phyloP scores from a whole-genome alignment of 2,797 vertebrate species.

The Lates japonicus region DNA sequence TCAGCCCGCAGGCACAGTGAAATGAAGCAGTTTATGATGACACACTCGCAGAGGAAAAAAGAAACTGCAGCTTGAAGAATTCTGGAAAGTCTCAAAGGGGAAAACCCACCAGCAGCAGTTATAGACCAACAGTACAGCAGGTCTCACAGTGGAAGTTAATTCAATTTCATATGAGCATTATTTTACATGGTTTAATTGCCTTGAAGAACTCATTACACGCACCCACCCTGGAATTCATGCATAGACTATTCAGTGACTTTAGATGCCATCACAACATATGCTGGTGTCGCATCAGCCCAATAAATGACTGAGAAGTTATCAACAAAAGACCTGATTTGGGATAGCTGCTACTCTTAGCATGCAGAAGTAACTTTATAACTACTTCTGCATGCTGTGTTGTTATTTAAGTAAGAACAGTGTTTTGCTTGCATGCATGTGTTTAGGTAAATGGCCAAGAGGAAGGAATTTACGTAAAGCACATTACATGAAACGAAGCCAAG shows the following conservation, averaged over 20 bases:
- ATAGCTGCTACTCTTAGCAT: background rate
- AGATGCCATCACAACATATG: background rate
- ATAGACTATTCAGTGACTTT: background rate
- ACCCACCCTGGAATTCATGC: background rate
- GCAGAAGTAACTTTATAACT: constrained; percentile 1
- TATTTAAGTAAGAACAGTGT: background rate
- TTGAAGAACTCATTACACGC: background rate
- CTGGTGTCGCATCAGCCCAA: background rate
- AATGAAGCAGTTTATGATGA: constrained; percentile 20
- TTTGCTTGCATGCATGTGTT: background rate
- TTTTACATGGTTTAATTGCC: background rate
- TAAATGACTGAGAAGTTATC: background rate
- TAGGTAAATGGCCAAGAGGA: background rate
- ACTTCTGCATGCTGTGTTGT: background rate
- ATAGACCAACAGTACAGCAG: background rate
- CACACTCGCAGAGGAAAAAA: background rate
- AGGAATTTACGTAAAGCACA: background rate
- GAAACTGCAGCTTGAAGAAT: constrained; percentile 19
- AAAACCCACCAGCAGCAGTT: constrained; percentile 29
- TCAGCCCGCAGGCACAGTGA: constrained; percentile 2
- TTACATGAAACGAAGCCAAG: background rate
- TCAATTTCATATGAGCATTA: constrained; percentile 15
- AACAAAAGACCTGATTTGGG: background rate
- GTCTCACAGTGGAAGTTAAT: constrained; percentile 1
- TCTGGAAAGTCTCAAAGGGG: constrained; percentile 18